Conservation (phyloP, 2,113 vertebrate genomes). For the Edolisoma coerulescens region DNA sequence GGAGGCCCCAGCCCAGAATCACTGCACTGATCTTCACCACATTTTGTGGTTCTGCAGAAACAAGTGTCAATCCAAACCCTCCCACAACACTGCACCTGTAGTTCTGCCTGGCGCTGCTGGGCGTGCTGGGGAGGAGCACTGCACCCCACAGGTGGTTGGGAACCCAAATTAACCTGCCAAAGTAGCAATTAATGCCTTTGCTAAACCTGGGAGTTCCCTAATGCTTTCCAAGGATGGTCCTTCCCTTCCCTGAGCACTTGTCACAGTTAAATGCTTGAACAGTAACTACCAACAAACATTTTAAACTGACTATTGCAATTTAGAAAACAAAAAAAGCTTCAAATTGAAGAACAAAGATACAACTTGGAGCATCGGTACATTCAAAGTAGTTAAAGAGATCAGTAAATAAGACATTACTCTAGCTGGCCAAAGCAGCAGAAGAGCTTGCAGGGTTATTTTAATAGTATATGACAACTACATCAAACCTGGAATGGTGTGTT, state of each 20-base stretch:
- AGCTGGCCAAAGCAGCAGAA: background rate
- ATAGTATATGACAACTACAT: background rate
- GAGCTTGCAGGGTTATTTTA: background rate
- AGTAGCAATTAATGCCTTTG: background rate
- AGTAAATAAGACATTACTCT: background rate
- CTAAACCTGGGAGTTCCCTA: background rate
- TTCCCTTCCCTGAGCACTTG: background rate
- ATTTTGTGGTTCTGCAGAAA: background rate
- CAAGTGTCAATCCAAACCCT: background rate
- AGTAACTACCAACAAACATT: background rate
- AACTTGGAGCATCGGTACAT: background rate
- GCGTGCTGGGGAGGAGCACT: background rate
- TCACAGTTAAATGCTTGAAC: background rate
- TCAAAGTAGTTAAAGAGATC: background rate
- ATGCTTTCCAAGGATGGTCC: background rate
- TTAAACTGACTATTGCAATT: background rate
- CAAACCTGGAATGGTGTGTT: background rate
- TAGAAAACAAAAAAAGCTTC: background rate
- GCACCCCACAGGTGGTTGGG: background rate
- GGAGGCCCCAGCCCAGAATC: background rate
- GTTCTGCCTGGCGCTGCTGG: rapidly evolving
- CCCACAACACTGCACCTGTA: background rate
- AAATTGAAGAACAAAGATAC: background rate
- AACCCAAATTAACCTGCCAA: background rate
- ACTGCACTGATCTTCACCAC: background rate